phyloP scores from a whole-genome alignment of 2,113 vertebrate species.

The mouse (Mus musculus) region GRCm39 chr7:57324001-57324500 shows the following conservation, averaged over 20 bases:
- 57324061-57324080: not conserved
- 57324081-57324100: not conserved
- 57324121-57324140: not conserved
- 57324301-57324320: not conserved
- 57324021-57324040: not conserved
- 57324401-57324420: constrained; percentile 2
- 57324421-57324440: constrained; percentile 10
- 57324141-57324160: not conserved
- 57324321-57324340: constrained; percentile 4
- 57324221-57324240: not conserved
- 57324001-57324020: not conserved
- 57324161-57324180: not conserved
- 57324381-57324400: constrained; percentile 11
- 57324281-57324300: not conserved
- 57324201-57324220: too few species aligned
- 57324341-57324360: not conserved
- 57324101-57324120: not conserved
- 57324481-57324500: not conserved
- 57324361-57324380: constrained; percentile 41
- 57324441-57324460: constrained; percentile 16
- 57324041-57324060: not conserved
- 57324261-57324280: not conserved
- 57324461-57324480: not conserved
- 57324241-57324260: not conserved
- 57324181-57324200: not conserved